Evolutionary conservation across 2,797 vertebrate species (phyloP).

Genomic region (Sebastes glaucus): DNA sequence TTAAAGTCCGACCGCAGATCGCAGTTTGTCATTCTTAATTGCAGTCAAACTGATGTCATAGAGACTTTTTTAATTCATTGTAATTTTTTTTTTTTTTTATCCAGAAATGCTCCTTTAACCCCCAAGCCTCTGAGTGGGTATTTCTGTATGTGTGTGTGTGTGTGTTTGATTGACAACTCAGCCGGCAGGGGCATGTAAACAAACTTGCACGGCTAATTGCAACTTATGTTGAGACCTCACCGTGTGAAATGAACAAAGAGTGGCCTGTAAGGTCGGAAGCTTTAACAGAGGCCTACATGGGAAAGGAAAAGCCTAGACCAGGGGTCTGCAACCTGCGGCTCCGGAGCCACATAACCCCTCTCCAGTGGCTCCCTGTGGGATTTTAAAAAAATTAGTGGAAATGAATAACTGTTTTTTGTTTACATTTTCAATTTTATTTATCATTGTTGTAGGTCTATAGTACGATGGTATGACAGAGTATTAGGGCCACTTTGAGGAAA

Average conservation of each 20-base stretch:
- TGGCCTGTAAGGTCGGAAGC: no score
- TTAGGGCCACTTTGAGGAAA: no score
- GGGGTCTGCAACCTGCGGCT: no score
- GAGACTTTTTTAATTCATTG: background rate
- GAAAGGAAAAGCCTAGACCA: no score
- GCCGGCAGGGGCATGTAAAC: background rate
- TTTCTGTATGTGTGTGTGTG: background rate
- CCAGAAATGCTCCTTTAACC: background rate
- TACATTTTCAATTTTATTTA: no score
- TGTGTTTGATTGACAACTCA: background rate
- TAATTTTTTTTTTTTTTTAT: background rate
- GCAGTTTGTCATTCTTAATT: background rate
- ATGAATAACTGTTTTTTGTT: no score
- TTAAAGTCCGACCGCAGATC: background rate
- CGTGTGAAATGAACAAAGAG: no score
- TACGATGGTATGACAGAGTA: accelerated
- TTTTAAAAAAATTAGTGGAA: no score
- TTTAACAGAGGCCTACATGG: no score
- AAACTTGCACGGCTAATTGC: background rate
- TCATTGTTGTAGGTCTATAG: no score
- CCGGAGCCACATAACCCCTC: no score
- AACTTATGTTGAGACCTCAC: background rate
- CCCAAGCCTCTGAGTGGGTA: background rate
- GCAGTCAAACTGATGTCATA: background rate
- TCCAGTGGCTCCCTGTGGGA: no score